A percentile compares a stretch with the other conserved stretches of the same genome.
phyloP scores from a whole-genome alignment of 2,797 vertebrate species.

The Babyrousa celebensis region DNA sequence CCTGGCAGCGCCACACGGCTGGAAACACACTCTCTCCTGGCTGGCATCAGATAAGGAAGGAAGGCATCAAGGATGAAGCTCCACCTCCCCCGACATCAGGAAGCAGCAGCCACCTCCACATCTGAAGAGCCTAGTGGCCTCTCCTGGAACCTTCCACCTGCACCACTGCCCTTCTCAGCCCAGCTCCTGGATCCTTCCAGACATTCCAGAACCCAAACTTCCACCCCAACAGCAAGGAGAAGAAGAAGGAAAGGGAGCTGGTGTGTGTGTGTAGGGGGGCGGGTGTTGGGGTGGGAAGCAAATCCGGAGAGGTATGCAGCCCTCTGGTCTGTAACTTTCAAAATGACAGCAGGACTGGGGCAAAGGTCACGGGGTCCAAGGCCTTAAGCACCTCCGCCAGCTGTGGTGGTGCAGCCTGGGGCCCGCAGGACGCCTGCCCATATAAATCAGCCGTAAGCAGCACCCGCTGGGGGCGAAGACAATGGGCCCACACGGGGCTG shows the following conservation, averaged over 20 bases:
- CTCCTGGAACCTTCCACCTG: background rate
- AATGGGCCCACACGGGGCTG: slow-evolving; percentile 91
- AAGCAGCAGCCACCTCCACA: background rate
- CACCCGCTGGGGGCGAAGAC: slow-evolving; percentile 91
- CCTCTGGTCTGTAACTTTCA: slow-evolving; percentile 91
- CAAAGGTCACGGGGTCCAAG: slow-evolving; percentile 92
- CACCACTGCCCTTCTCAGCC: background rate
- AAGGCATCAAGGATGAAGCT: slow-evolving; percentile 38
- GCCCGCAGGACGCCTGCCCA: slow-evolving; percentile 89
- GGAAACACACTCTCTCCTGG: no score
- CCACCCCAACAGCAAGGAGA: background rate
- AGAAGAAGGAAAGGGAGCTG: background rate
- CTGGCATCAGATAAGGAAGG: background rate
- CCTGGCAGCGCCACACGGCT: background rate
- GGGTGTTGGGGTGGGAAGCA: slow-evolving; percentile 83
- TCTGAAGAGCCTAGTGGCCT: no score
- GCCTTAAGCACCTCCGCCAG: slow-evolving; percentile 91
- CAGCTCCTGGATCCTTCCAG: background rate
- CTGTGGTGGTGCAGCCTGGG: slow-evolving; percentile 90
- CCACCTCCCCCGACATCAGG: background rate
- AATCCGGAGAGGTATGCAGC: slow-evolving; percentile 92
- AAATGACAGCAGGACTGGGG: slow-evolving; percentile 93
- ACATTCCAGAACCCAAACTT: slow-evolving; percentile 24
- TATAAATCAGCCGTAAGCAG: slow-evolving; percentile 91
- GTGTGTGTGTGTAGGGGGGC: background rate